Conservation (phyloP, 2,888 invertebrate genomes). For the Pheosia gnoma region DNA sequence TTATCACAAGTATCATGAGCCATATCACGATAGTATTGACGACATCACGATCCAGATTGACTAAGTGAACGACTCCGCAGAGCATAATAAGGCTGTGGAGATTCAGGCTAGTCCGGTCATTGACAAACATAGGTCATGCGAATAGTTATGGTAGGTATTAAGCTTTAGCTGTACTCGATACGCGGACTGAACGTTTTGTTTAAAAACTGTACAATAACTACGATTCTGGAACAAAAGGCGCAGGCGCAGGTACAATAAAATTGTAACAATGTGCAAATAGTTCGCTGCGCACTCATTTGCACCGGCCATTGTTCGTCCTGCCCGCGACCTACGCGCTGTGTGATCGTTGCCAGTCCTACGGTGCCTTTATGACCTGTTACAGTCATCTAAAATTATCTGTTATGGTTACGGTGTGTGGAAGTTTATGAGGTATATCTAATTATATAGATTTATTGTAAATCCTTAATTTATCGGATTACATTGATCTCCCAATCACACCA, state of each 20-base stretch:
- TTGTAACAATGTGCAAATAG: slow-evolving; percentile 59
- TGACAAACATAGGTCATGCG: too few species aligned
- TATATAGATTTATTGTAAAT: too few species aligned
- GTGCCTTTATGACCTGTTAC: slow-evolving; percentile 16
- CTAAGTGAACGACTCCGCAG: too few species aligned
- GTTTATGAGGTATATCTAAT: background rate
- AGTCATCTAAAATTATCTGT: slow-evolving; percentile 13
- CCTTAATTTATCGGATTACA: too few species aligned
- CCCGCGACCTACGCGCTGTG: slow-evolving; percentile 38
- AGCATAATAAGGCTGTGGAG: too few species aligned
- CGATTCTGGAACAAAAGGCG: slow-evolving; percentile 59
- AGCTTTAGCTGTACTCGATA: slow-evolving; percentile 27
- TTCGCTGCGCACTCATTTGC: slow-evolving; percentile 31
- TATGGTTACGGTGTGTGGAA: background rate
- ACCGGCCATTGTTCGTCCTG: slow-evolving; percentile 45
- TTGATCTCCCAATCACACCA: too few species aligned
- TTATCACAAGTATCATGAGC: too few species aligned
- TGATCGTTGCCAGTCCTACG: slow-evolving; percentile 9
- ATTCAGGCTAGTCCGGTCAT: too few species aligned
- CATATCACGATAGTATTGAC: too few species aligned
- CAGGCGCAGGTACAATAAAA: slow-evolving; percentile 52
- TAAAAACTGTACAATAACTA: slow-evolving; percentile 36
- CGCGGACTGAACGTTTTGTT: slow-evolving; percentile 34
- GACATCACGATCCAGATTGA: too few species aligned
- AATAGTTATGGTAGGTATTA: too few species aligned